Percentiles rank a stretch among this genome's conserved stretches.
Evolutionary conservation across 2,888 invertebrate species (phyloP).

Genomic region (Tolmerus cingulatus): DNA sequence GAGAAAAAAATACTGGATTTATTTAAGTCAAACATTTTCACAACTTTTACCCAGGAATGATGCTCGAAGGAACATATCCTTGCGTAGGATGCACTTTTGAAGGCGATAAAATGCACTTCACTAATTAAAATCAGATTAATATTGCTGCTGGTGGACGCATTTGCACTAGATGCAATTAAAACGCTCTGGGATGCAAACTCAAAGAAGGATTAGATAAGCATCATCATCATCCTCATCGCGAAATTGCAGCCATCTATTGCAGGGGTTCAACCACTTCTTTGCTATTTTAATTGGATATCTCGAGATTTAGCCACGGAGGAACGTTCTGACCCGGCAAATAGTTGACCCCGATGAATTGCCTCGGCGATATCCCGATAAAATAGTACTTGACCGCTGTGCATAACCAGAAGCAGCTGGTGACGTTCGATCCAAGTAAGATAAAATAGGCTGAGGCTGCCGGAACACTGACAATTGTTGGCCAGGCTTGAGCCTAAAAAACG

Average conservation of each 20-base stretch:
- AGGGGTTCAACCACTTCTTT: neutral
- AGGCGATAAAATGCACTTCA: neutral
- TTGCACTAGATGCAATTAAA: neutral
- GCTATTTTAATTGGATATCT: slow-evolving; percentile 26
- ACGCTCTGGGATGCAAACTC: neutral
- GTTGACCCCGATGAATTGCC: neutral
- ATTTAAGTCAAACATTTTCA: neutral
- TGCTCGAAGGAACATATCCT: neutral
- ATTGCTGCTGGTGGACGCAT: neutral
- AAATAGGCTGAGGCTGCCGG: neutral
- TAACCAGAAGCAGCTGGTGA: neutral
- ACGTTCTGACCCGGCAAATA: slow-evolving; percentile 8
- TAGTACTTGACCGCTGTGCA: neutral
- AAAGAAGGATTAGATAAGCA: neutral
- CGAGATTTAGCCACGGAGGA: slow-evolving; percentile 6
- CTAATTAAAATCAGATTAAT: neutral
- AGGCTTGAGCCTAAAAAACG: neutral
- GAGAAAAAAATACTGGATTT: neutral
- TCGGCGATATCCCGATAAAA: neutral
- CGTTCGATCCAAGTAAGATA: neutral
- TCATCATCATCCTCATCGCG: neutral
- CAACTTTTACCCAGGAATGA: neutral
- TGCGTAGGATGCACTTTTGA: neutral
- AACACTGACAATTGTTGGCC: neutral
- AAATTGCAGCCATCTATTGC: slow-evolving; percentile 17